Percentiles rank a stretch among this genome's conserved stretches.
Evolutionary conservation across 2,113 vertebrate species (phyloP).

Genomic region (Gobius niger): DNA sequence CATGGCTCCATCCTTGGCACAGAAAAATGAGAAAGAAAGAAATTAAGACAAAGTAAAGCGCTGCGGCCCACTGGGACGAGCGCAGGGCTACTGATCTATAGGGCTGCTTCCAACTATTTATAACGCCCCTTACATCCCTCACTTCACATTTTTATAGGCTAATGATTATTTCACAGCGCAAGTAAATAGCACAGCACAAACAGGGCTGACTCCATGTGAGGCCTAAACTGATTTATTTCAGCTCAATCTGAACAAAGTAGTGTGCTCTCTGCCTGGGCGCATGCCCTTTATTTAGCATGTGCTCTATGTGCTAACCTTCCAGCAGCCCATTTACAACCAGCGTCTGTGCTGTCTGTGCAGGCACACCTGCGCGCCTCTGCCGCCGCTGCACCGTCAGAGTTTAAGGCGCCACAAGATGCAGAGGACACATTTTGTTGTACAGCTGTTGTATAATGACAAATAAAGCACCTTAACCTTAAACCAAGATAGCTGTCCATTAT

Average conservation of each 20-base stretch:
- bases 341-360: constrained; percentile 32
- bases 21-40: constrained; percentile 36
- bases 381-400: neutral
- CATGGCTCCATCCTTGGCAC: constrained; percentile 29
- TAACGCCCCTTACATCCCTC: constrained; percentile 72
- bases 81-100: constrained; percentile 63
- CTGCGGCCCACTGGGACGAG: constrained; percentile 51
- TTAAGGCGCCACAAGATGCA: too few relatives aligned
- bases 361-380: constrained; percentile 57
- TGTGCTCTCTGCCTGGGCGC: constrained; percentile 12
- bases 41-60: constrained; percentile 53
- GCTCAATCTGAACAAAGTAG: constrained; percentile 46
- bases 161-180: constrained; percentile 73
- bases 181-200: constrained; percentile 73
- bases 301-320: constrained; percentile 27
- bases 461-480: too few relatives aligned
- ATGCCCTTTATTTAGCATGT: constrained; percentile 23
- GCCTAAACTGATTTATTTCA: constrained; percentile 69
- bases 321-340: constrained; percentile 24
- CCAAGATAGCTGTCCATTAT: too few relatives aligned
- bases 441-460: too few relatives aligned
- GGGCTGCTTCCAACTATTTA: constrained; percentile 69
- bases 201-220: constrained; percentile 62
- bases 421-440: too few relatives aligned
- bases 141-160: constrained; percentile 74